These are phyloP conservation scores for Griposia aprilina DNA, from an alignment of 2,888 invertebrate species.

Conservation along the genomic window DNA sequence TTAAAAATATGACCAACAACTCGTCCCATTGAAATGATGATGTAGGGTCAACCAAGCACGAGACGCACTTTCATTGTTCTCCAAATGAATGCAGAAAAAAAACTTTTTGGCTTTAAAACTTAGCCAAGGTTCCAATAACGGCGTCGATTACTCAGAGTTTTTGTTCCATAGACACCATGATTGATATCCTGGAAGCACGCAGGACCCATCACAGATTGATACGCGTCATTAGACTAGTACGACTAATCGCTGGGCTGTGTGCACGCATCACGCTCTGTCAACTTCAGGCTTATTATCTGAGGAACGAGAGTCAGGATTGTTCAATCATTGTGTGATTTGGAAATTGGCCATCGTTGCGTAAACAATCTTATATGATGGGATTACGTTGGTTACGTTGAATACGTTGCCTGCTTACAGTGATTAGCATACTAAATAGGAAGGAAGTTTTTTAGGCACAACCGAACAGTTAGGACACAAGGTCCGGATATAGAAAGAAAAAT, in stretches of 20 bases:
- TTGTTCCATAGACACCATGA: conserved; percentile 64
- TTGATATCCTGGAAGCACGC: conserved; percentile 74
- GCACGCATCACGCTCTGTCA: conserved; percentile 63
- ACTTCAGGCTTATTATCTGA: conserved; percentile 50
- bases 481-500: too few species aligned
- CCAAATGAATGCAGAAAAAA: conserved; percentile 25
- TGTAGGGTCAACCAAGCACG: background rate
- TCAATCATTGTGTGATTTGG: conserved; percentile 45
- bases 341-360: conserved; percentile 29
- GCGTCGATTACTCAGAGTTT: conserved; percentile 61
- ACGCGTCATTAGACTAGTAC: conserved; percentile 72
- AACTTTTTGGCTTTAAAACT: conserved; percentile 29
- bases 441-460: background rate
- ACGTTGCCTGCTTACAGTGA: conserved; percentile 5
- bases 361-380: conserved; percentile 28
- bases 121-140: conserved; percentile 59
- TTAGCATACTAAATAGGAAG: conserved; percentile 1
- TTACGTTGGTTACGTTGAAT: conserved; percentile 20
- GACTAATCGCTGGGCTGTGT: conserved; percentile 64
- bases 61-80: conserved; percentile 22
- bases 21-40: background rate
- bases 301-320: conserved; percentile 54
- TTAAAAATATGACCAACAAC: background rate
- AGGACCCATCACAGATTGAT: conserved; percentile 72
- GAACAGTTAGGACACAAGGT: too few species aligned